A percentile compares a stretch with the other conserved stretches of the same genome.
Conservation (phyloP, 2,888 invertebrate species). For the Platycheirus rosarum region DNA sequence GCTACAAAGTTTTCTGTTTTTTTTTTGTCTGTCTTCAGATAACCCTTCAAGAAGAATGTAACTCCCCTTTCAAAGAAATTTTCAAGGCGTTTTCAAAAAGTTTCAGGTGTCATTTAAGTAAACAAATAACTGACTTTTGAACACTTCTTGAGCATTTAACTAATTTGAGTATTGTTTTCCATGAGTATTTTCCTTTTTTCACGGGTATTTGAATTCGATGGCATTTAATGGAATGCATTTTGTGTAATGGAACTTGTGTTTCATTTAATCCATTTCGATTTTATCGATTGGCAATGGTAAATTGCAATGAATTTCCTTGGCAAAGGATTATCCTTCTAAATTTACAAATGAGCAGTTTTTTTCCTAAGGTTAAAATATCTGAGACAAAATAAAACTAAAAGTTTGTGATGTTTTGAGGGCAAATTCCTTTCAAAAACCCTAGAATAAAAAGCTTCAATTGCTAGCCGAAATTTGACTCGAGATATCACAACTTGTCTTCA, state of each 20-base stretch:
- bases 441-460: no score
- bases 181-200: conserved; percentile 23
- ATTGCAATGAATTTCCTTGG: conserved; percentile 40
- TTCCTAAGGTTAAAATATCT: no score
- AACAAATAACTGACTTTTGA: conserved; percentile 26
- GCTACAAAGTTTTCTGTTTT: conserved; percentile 13
- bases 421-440: no score
- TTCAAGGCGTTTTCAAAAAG: conserved; percentile 31
- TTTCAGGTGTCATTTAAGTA: conserved; percentile 56
- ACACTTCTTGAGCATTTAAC: conserved; percentile 25
- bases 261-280: conserved; percentile 21
- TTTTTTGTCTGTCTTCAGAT: not conserved
- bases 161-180: conserved; percentile 29
- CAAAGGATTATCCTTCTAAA: conserved; percentile 27
- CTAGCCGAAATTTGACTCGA: no score
- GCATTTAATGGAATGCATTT: not conserved
- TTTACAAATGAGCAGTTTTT: no score
- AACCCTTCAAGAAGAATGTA: conserved; percentile 9
- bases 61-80: not conserved
- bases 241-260: conserved; percentile 2
- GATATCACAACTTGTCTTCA: no score
- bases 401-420: no score
- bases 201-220: not conserved
- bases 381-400: no score
- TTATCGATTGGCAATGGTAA: conserved; percentile 36